These are phyloP conservation scores for Metridium senile DNA, from an alignment of 92 coral and sea anemone species.

Conservation along the genomic window DNA sequence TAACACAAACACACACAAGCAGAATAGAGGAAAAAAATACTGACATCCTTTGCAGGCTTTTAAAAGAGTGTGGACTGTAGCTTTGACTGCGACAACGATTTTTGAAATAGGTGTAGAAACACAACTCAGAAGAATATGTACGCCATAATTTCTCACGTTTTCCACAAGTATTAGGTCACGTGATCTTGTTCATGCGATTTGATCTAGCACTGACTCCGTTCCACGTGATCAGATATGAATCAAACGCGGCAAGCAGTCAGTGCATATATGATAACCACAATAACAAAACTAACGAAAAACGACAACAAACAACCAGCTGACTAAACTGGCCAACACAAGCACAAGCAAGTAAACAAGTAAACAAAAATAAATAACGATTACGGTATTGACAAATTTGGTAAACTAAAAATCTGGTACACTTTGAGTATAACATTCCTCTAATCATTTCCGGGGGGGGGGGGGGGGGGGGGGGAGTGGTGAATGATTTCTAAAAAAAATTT, in stretches of 20 bases:
- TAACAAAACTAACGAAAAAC: neutral
- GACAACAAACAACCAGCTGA: neutral
- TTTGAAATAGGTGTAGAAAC: too few relatives aligned
- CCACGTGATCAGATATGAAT: conserved; percentile 16
- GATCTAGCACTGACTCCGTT: conserved; percentile 38
- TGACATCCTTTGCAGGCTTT: too few relatives aligned
- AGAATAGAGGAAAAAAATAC: too few relatives aligned
- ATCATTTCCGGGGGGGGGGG: too few relatives aligned
- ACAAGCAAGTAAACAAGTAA: neutral
- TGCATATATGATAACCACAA: neutral
- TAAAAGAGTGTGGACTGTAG: too few relatives aligned
- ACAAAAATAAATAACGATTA: neutral
- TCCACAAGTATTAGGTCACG: neutral
- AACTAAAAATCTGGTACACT: too few relatives aligned
- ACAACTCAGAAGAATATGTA: neutral
- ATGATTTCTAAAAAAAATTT: too few relatives aligned
- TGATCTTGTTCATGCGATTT: conserved; percentile 1
- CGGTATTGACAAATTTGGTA: neutral
- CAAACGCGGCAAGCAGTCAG: conserved; percentile 38
- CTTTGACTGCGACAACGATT: too few relatives aligned
- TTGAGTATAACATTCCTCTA: too few relatives aligned
- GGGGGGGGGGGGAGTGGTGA: too few relatives aligned
- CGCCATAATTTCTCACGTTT: conserved; percentile 13
- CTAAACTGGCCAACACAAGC: conserved; percentile 1
- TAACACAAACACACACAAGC: too few relatives aligned